Evolutionary conservation across 1,140 invertebrate genomes (phyloP).

Genomic region (Zaprionus inermis): DNA sequence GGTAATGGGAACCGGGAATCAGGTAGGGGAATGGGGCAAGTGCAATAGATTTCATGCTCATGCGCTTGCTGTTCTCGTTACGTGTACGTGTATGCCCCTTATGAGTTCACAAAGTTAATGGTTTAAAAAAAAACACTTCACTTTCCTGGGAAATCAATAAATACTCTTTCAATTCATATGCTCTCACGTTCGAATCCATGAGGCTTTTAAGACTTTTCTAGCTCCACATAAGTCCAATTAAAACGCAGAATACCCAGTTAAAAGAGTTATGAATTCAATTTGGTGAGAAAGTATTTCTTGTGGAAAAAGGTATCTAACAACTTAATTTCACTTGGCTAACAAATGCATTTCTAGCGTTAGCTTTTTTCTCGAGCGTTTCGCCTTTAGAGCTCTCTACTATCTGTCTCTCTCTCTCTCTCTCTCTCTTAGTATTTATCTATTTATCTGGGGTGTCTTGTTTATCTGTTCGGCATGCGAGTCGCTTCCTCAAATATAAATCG

Average conservation of each 20-base stretch:
- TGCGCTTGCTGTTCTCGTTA: slow-evolving; percentile 74
- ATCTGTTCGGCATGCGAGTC: slow-evolving; percentile 66
- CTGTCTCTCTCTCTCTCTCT: slow-evolving; percentile 26
- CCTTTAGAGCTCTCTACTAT: slow-evolving; percentile 1
- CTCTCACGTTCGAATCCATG: slow-evolving; percentile 53
- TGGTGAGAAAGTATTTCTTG: background rate
- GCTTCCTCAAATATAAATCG: slow-evolving; percentile 72
- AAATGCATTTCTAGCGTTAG: slow-evolving; percentile 54
- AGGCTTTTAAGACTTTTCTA: slow-evolving; percentile 7
- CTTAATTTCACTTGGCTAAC: slow-evolving; percentile 62
- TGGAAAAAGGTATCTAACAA: slow-evolving; percentile 62
- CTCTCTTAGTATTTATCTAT: slow-evolving; percentile 21
- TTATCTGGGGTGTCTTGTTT: slow-evolving; percentile 57
- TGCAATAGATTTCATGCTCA: slow-evolving; percentile 58
- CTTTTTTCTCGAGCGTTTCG: slow-evolving; percentile 75
- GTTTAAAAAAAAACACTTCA: slow-evolving; percentile 68
- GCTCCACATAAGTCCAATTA: slow-evolving; percentile 54
- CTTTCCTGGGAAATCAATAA: slow-evolving; percentile 76
- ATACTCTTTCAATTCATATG: slow-evolving; percentile 34
- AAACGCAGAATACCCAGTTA: slow-evolving; percentile 19
- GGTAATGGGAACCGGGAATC: slow-evolving; percentile 26
- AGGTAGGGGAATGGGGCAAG: slow-evolving; percentile 5
- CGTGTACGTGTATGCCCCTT: slow-evolving; percentile 33
- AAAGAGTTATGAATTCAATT: background rate
- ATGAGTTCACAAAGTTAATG: slow-evolving; percentile 15